Evolutionary conservation across 2,797 vertebrate genomes (phyloP), one percentile per base, ranked within the genome.

Genomic region (Pitangus sulphuratus): DNA sequence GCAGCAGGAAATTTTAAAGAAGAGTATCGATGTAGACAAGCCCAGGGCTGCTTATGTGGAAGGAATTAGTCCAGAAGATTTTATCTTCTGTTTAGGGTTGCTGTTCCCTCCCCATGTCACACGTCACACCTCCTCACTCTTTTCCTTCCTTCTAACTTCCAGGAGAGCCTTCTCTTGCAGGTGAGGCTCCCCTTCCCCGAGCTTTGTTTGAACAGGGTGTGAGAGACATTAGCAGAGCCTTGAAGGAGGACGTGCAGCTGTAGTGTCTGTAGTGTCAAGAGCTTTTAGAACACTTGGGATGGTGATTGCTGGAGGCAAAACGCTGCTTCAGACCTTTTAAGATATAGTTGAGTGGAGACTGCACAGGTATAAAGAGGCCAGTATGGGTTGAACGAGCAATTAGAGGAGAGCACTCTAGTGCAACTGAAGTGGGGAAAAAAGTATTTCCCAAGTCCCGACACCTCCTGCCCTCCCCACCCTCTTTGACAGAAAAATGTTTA

Each of bases 21-120:
- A 12, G 28, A 79, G 79, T 84, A 66, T 91, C 24, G 0, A 80
- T 76, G 76, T 81, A 70, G 95, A 66, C 94, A 95, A 84, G 83
- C 70, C 70, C 54, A 77, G 53, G 0, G 0, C 74, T 84, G 66
- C 80, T 87, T 83, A 13, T 48, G 39, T 89, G 74, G 48, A 88
- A 96, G 74, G 60, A 94, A 84, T 64, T 61, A 71, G 47, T 96
- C 91, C 85, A 74, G 71, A 40, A 92, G 82, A 93, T 93, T 91
- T 94, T 86, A 69, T 92, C 89, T 57, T 71, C 42, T 86, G 14
- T 88, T 80, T 35, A 77, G 50, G n/a, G 89, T 88, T 88, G 74
- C 54, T 88, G 2, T 90, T 90, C 48, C n/a, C 48, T 84, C 83
- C 66, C 71, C 6, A 1, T 6, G 14, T 84, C 69, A 30, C 33